Evolutionary conservation across 2,888 invertebrate species (phyloP), one percentile per base, ranked within the genome.

Genomic region (Hartigia nigra): DNA sequence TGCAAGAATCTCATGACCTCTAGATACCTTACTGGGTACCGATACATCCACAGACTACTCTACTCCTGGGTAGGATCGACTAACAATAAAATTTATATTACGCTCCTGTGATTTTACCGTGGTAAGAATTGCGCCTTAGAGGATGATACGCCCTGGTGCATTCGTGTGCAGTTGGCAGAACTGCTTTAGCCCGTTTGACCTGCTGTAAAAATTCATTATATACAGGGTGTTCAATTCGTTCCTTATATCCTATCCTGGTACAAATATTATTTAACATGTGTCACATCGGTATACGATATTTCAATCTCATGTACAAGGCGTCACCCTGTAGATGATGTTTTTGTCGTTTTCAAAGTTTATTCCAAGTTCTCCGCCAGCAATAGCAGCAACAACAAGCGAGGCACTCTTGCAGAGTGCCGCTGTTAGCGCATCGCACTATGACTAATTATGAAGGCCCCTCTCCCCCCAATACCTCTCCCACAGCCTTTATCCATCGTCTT

Each of bases 341-440:
- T 5, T 55, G 39, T 55, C 39, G 39, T 55, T 55, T 55, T 55
- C 39, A 55, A 55, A 55, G 39, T 39, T 39, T 14, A 14, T 39
- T 39, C 39, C 39, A 14, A 39, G 23, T 55, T 1, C 39, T 55
- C 23, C 31, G 12, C 31, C 72, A 72, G 34, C 72, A 34, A 72
- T 32, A 72, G 72, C 72, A 72, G 72, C 72, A 72, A 72, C 72
- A 72, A 72, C 31, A 14, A 34, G 72, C 72, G 82, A 84, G 79
- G 87, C 88, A 91, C 85, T 91, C 88, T 90, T 89, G 91, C 91
- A 91, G 91, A 91, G 88, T 90, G 89, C 91, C 91, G 91, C 91
- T 91, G 89, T 91, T 91, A 91, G 90, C 90, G 89, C 91, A 91
- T 88, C 88, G 88, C 90, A 90, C 91, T 91, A 91, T 91, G 91